These are phyloP conservation scores for Pagrus major DNA, from an alignment of 2,113 vertebrate species.

Conservation along the genomic window DNA sequence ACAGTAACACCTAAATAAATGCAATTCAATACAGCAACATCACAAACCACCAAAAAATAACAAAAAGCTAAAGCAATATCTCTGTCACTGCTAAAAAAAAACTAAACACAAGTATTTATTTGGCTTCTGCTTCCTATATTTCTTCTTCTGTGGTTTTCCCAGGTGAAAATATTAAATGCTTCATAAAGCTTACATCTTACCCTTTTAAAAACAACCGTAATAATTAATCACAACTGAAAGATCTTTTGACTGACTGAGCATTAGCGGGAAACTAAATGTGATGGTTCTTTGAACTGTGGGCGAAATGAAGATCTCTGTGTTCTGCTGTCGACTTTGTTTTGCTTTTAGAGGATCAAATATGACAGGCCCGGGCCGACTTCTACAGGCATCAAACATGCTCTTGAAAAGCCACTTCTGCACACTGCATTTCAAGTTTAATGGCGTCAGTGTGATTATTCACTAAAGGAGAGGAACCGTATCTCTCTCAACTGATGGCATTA, in stretches of 20 bases:
- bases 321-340: constrained; percentile 20
- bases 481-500: background rate
- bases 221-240: constrained; percentile 13
- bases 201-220: background rate
- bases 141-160: background rate
- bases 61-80: background rate
- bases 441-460: constrained; percentile 17
- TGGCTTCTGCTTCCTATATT: background rate
- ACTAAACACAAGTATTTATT: constrained; percentile 1
- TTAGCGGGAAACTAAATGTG: background rate
- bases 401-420: constrained; percentile 22
- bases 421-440: constrained; percentile 1
- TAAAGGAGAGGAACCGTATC: background rate
- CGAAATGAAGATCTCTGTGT: constrained; percentile 28
- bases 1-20: background rate
- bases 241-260: background rate
- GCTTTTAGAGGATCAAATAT: constrained; percentile 15
- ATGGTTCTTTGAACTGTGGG: constrained; percentile 13
- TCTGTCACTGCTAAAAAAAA: background rate
- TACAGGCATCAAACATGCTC: constrained; percentile 26
- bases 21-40: background rate
- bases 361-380: background rate
- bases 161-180: constrained; percentile 1
- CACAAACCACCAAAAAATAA: constrained; percentile 1
- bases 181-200: background rate